Evolutionary conservation across 1,140 invertebrate species (phyloP).

Genomic region (Acyrthosiphon pisum): DNA sequence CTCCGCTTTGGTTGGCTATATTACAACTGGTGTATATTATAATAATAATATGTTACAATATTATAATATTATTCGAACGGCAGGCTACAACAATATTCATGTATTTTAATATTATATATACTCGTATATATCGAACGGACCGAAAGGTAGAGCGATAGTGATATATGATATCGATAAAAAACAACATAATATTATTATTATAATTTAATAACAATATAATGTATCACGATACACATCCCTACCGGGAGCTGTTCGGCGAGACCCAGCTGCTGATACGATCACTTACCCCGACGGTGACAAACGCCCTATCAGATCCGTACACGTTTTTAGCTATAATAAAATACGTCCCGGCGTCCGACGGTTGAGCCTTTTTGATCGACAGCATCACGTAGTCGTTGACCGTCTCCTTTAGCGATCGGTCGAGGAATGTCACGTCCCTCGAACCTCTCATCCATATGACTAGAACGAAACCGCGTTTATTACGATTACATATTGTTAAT

Average conservation of each 20-base stretch:
- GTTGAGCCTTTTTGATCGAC: slow-evolving; percentile 82
- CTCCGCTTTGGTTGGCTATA: slow-evolving; percentile 42
- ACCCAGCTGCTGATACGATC: slow-evolving; percentile 36
- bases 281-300: slow-evolving; percentile 80
- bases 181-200: neutral
- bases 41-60: slow-evolving; percentile 18
- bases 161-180: neutral
- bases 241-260: neutral
- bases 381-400: slow-evolving; percentile 86
- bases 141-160: neutral
- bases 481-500: neutral
- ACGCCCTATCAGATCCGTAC: slow-evolving; percentile 84
- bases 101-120: neutral
- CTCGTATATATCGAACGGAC: neutral
- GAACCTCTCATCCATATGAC: slow-evolving; percentile 87
- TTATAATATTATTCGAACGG: neutral
- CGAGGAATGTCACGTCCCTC: slow-evolving; percentile 79
- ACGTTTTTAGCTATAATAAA: slow-evolving; percentile 91
- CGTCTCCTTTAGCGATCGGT: slow-evolving; percentile 79
- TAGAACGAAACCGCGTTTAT: slow-evolving; percentile 63
- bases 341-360: slow-evolving; percentile 91
- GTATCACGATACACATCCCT: neutral
- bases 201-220: neutral
- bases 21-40: slow-evolving; percentile 47
- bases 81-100: slow-evolving; percentile 30